Percentiles rank a stretch among this genome's conserved stretches.
phyloP scores from a whole-genome alignment of 2,113 vertebrate genomes.

The Melanocharis versteri region DNA sequence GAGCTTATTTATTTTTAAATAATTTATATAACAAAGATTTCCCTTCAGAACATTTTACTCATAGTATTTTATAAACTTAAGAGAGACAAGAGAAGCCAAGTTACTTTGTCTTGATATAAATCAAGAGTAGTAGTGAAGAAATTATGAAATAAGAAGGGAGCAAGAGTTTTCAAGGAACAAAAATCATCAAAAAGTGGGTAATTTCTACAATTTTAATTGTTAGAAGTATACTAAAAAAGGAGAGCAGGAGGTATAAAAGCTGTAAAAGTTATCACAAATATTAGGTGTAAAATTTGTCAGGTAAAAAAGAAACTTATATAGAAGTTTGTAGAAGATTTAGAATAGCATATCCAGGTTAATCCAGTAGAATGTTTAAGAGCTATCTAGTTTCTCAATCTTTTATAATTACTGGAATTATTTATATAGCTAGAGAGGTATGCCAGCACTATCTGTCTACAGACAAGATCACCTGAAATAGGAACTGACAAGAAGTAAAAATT shows the following conservation, averaged over 20 bases:
- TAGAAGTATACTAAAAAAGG: not conserved
- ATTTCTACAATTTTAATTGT: not conserved
- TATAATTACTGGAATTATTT: not conserved
- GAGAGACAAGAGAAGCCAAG: not conserved
- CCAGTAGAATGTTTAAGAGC: not conserved
- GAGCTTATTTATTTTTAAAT: not conserved
- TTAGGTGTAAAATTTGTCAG: not conserved
- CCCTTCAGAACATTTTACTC: not conserved
- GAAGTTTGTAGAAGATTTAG: not conserved
- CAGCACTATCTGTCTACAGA: not conserved
- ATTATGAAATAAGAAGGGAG: not conserved
- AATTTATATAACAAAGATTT: not conserved
- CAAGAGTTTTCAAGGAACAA: not conserved
- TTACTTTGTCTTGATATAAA: not conserved
- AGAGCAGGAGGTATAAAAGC: not conserved
- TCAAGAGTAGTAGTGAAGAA: not conserved
- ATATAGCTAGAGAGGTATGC: not conserved
- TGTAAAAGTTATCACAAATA: not conserved
- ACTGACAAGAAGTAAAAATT: not conserved
- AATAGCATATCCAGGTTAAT: not conserved
- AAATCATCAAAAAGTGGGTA: not conserved
- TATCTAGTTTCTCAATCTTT: not conserved
- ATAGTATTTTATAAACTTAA: not conserved
- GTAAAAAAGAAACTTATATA: not conserved
- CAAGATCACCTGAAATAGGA: not conserved